Evolutionary conservation across 2,888 invertebrate genomes (phyloP).

Genomic region (Pollenia angustigena): DNA sequence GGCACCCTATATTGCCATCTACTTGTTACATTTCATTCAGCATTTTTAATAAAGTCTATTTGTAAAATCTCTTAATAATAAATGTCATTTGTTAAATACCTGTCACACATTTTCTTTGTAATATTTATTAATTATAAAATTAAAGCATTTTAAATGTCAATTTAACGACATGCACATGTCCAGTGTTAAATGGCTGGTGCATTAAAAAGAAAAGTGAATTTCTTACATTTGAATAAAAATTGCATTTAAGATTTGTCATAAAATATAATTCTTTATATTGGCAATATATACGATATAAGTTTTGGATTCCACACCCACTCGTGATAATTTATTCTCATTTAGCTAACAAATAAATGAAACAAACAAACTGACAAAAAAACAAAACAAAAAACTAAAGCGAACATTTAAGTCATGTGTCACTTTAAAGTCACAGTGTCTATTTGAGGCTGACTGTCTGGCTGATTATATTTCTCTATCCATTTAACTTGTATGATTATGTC

Average conservation of each 20-base stretch:
- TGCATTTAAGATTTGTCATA: constrained; percentile 42
- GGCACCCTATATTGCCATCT: too few species aligned
- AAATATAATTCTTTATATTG: constrained; percentile 5
- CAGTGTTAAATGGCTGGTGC: constrained; percentile 29
- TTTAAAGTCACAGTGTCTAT: constrained; percentile 65
- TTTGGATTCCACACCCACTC: constrained; percentile 68
- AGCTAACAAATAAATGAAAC: constrained; percentile 37
- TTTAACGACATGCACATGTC: constrained; percentile 49
- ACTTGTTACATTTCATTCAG: not conserved
- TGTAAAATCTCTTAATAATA: constrained; percentile 44
- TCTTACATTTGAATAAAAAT: constrained; percentile 49
- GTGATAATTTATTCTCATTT: constrained; percentile 52
- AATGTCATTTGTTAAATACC: constrained; percentile 54
- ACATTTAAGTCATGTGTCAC: constrained; percentile 70
- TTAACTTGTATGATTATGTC: constrained; percentile 36
- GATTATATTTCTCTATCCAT: constrained; percentile 47
- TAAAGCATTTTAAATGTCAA: constrained; percentile 57
- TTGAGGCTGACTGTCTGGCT: constrained; percentile 55
- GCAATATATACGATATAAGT: not conserved
- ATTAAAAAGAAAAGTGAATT: constrained; percentile 59
- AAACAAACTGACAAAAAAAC: constrained; percentile 3
- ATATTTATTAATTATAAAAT: constrained; percentile 59
- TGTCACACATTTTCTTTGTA: constrained; percentile 54
- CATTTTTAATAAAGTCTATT: constrained; percentile 18
- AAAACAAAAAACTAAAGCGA: constrained; percentile 31